A percentile compares a stretch with the other conserved stretches of the same genome.
phyloP scores from a whole-genome alignment of 2,113 vertebrate genomes.

The Pterophyllum scalare region DNA sequence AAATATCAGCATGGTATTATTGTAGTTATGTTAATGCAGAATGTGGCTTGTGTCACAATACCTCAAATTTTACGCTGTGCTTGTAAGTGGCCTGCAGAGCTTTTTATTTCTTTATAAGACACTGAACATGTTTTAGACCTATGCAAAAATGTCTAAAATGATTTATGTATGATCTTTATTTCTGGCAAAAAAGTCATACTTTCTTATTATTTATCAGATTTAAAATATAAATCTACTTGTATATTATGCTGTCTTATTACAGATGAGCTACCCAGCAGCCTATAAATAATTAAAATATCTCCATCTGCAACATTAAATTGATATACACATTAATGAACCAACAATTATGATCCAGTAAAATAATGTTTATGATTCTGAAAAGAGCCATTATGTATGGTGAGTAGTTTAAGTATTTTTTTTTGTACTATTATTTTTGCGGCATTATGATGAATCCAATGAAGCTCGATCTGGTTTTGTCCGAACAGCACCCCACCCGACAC shows the following conservation, averaged over 20 bases:
- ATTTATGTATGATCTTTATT: background rate
- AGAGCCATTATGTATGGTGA: no score
- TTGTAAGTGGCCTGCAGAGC: background rate
- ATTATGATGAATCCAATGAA: no score
- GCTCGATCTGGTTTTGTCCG: background rate
- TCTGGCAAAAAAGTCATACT: background rate
- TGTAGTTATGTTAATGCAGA: background rate
- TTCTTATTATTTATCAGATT: background rate
- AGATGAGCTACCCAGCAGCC: background rate
- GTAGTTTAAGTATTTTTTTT: background rate
- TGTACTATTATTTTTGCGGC: background rate
- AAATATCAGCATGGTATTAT: background rate
- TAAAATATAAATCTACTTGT: conserved; percentile 1
- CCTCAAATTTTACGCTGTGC: background rate
- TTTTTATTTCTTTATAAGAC: background rate
- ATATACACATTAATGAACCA: background rate
- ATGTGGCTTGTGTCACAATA: background rate
- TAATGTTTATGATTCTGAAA: background rate
- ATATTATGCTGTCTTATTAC: background rate
- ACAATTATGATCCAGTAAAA: background rate
- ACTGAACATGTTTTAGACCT: background rate
- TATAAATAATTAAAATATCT: background rate
- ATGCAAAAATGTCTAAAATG: background rate
- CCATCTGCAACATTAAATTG: background rate
- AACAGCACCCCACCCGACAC: background rate